phyloP scores from a whole-genome alignment of 2,888 invertebrate genomes.

The Rhagium mordax region DNA sequence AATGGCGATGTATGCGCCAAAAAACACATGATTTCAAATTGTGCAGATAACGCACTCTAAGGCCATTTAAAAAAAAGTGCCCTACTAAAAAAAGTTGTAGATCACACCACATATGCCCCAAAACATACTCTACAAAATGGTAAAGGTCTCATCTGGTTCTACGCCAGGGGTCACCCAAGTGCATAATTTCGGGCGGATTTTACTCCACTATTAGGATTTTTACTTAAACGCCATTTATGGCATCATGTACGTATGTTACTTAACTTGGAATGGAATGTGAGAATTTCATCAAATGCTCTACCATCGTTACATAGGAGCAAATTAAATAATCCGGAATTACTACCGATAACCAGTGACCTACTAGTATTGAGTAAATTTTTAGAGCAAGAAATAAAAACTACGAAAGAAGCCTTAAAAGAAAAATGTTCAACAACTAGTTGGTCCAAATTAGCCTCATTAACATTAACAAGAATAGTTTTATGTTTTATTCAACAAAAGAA shows the following conservation, averaged over 20 bases:
- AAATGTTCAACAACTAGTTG: background rate
- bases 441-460: background rate
- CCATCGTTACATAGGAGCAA: background rate
- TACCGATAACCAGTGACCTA: background rate
- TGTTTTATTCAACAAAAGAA: no score
- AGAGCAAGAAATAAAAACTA: background rate
- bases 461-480: background rate
- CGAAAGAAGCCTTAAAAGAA: background rate
- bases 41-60: no score
- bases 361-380: background rate
- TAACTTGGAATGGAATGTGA: background rate
- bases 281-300: background rate
- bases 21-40: no score
- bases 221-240: background rate
- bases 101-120: no score
- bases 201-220: no score
- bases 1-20: no score
- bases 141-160: no score
- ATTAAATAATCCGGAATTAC: background rate
- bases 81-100: no score
- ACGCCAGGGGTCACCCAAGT: no score
- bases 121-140: no score
- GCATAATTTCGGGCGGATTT: no score
- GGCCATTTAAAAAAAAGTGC: no score
- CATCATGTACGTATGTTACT: background rate